Percentiles rank a stretch among this genome's conserved stretches.
phyloP scores from a whole-genome alignment of 2,888 invertebrate species.

The Drosophila mulleri region DNA sequence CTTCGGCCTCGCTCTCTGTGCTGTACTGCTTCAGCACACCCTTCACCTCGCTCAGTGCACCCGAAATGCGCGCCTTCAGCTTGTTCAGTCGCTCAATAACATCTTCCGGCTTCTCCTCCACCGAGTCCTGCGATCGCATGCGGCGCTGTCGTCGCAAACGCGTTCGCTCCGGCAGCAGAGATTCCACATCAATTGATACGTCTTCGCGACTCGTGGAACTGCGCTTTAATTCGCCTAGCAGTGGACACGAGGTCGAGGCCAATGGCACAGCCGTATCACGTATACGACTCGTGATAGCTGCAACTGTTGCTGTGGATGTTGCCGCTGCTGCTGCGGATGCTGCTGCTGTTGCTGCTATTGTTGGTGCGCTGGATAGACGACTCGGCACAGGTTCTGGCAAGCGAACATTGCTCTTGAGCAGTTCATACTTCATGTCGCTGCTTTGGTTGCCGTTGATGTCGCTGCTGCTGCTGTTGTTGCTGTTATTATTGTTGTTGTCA shows the following conservation, averaged over 20 bases:
- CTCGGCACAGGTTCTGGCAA: constrained; percentile 40
- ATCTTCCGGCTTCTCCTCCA: constrained; percentile 75
- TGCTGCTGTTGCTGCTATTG: constrained; percentile 3
- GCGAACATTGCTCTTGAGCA: constrained; percentile 54
- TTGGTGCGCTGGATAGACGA: constrained; percentile 28
- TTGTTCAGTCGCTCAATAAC: constrained; percentile 82
- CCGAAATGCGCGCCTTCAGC: constrained; percentile 83
- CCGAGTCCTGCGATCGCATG: constrained; percentile 71
- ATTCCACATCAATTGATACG: constrained; percentile 57
- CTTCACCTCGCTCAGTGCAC: constrained; percentile 83
- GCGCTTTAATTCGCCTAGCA: constrained; percentile 57
- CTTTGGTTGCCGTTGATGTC: constrained; percentile 9
- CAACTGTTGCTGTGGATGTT: constrained; percentile 17
- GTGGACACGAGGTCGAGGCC: constrained; percentile 38
- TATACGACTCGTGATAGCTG: constrained; percentile 52
- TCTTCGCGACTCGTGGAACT: constrained; percentile 57
- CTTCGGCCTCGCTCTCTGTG: constrained; percentile 77
- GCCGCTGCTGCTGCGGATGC: constrained; percentile 1
- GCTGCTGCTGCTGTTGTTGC: constrained; percentile 11
- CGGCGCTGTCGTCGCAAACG: constrained; percentile 78
- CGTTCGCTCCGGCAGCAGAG: constrained; percentile 73
- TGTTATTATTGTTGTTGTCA: constrained; percentile 46
- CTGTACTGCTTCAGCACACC: constrained; percentile 84
- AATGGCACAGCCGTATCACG: constrained; percentile 43
- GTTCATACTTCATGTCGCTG: constrained; percentile 78